A percentile compares a stretch with the other conserved stretches of the same genome.
Evolutionary conservation across 2,797 vertebrate species (phyloP).

Genomic region (Diceros bicornis): DNA sequence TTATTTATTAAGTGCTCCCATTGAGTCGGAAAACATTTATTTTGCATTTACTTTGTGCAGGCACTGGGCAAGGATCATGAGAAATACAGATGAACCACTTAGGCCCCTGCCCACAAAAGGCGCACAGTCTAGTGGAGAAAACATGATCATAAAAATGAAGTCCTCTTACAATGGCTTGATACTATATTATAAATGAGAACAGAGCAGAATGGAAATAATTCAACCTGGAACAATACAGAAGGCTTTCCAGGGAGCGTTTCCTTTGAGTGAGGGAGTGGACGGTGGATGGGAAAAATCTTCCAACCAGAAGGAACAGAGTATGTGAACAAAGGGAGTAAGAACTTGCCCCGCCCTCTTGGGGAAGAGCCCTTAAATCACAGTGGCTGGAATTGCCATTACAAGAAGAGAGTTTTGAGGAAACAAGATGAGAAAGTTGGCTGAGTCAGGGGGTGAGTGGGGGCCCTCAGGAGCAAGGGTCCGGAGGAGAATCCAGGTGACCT

Average conservation of each 20-base stretch:
- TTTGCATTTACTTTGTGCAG: neutral
- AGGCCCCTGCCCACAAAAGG: neutral
- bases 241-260: neutral
- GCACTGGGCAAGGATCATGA: neutral
- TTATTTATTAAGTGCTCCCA: neutral
- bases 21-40: neutral
- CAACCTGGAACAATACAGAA: neutral
- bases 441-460: neutral
- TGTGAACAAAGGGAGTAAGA: neutral
- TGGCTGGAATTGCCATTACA: rapidly evolving
- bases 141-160: rapidly evolving
- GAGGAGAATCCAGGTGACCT: neutral
- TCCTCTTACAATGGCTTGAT: neutral
- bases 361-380: neutral
- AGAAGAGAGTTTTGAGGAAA: neutral
- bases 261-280: neutral
- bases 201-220: neutral
- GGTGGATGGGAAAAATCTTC: neutral
- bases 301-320: slow-evolving; percentile 46
- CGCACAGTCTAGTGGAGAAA: neutral
- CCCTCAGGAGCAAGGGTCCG: neutral
- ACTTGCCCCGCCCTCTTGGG: rapidly evolving
- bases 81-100: neutral
- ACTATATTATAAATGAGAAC: neutral
- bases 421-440: neutral